phyloP scores from a whole-genome alignment of 2,888 invertebrate genomes.

The Cryptocephalus moraei region DNA sequence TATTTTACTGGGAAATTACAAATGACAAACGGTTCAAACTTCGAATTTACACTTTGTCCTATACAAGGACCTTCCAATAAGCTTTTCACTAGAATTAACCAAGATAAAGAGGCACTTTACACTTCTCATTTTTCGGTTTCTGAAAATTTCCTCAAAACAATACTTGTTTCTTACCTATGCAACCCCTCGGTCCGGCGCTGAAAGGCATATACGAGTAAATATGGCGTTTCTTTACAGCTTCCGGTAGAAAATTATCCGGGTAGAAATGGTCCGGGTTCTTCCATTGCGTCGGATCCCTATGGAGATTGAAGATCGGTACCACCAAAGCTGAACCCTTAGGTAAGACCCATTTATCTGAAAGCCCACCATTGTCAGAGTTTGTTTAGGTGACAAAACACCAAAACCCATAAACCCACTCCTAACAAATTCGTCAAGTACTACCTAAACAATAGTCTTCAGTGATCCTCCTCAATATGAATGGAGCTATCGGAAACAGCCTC shows the following conservation, averaged over 20 bases:
- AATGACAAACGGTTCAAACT: too few species aligned
- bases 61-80: too few species aligned
- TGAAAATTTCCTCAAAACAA: too few species aligned
- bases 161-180: constrained; percentile 19
- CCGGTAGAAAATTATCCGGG: constrained; percentile 26
- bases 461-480: constrained; percentile 23
- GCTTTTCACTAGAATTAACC: too few species aligned
- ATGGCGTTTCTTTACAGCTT: constrained; percentile 15
- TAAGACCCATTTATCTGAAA: constrained; percentile 15
- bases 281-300: constrained; percentile 21
- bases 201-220: constrained; percentile 24
- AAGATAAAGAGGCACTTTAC: too few species aligned
- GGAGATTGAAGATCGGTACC: constrained; percentile 18
- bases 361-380: neutral
- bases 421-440: constrained; percentile 7
- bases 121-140: too few species aligned
- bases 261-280: constrained; percentile 22
- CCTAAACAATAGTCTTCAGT: constrained; percentile 23
- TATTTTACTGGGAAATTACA: too few species aligned
- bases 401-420: neutral
- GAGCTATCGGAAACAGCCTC: constrained; percentile 27
- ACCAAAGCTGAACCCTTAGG: constrained; percentile 16
- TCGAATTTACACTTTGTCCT: too few species aligned
- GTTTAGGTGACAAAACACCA: too few species aligned
- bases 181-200: constrained; percentile 24